A percentile compares a stretch with the other conserved stretches of the same genome.
Evolutionary conservation across 2,113 vertebrate species (phyloP).

Genomic region (Peromyscus maniculatus): DNA sequence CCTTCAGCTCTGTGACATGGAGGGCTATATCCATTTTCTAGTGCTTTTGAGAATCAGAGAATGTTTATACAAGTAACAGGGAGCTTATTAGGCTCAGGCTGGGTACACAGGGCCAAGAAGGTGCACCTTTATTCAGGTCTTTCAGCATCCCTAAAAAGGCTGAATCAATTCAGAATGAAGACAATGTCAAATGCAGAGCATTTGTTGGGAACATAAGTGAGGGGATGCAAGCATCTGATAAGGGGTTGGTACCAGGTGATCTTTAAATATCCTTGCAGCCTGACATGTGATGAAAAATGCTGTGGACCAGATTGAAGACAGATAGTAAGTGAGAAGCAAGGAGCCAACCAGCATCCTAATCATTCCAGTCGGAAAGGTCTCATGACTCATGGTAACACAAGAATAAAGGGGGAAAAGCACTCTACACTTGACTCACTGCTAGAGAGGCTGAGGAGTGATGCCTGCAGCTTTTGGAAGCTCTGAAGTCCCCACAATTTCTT

Average conservation of each 20-base stretch:
- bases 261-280: neutral
- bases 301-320: neutral
- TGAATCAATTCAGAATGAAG: neutral
- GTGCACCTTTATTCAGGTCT: neutral
- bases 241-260: neutral
- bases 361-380: neutral
- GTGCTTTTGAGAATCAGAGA: neutral
- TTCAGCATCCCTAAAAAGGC: neutral
- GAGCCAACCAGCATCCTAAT: neutral
- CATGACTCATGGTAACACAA: neutral
- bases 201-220: neutral
- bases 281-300: neutral
- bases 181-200: neutral
- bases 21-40: neutral
- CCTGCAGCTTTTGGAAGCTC: neutral
- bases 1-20: neutral
- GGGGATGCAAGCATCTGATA: neutral
- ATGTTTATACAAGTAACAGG: neutral
- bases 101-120: neutral
- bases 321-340: neutral
- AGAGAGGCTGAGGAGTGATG: rapidly evolving
- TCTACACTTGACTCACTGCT: neutral
- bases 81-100: neutral
- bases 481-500: neutral
- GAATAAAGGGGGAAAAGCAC: neutral